These are phyloP conservation scores for Hemichromis elongatus DNA, from an alignment of 2,113 vertebrate genomes.

Conservation along the genomic window DNA sequence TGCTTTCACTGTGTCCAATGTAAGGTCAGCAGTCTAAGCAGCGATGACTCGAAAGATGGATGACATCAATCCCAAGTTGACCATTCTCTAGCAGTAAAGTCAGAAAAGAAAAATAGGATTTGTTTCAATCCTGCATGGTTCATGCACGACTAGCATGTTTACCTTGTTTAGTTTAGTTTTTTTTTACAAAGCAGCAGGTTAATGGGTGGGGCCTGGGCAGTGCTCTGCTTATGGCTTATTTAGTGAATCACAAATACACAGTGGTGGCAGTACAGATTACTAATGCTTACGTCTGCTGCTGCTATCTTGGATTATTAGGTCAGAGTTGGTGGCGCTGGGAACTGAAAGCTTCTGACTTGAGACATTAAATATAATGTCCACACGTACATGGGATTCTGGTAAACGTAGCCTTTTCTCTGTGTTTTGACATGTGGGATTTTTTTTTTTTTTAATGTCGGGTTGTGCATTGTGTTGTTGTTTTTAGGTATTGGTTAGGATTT, in stretches of 20 bases:
- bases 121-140: not conserved
- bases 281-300: not conserved
- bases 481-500: not conserved
- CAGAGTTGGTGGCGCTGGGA: not conserved
- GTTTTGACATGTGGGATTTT: not conserved
- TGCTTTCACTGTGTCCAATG: not conserved
- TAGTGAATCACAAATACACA: not conserved
- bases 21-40: not conserved
- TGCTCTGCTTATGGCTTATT: not conserved
- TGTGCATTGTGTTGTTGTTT: not conserved
- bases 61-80: no score
- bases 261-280: not conserved
- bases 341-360: not conserved
- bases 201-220: not conserved
- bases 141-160: not conserved
- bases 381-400: not conserved
- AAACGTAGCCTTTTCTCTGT: not conserved
- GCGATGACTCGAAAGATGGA: no score
- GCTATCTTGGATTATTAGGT: not conserved
- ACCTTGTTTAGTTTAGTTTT: not conserved
- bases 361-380: not conserved
- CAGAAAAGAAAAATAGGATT: no score
- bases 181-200: not conserved
- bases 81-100: no score
- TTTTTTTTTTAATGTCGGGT: not conserved